phyloP scores from a whole-genome alignment of 2,888 invertebrate genomes.

The Galerucella pusilla region DNA sequence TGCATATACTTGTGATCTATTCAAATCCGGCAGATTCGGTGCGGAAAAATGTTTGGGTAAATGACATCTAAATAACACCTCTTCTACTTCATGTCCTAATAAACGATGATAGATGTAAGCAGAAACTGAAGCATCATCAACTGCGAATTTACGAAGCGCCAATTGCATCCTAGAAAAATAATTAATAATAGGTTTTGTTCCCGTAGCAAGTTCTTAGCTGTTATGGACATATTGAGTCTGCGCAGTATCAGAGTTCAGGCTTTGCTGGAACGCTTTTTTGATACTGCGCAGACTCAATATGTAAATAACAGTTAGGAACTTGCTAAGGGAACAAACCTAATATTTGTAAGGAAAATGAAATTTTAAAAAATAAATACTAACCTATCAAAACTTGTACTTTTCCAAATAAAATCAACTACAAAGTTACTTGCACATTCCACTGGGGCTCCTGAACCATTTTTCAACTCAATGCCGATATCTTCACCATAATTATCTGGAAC shows the following conservation, averaged over 20 bases:
- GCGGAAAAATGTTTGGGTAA: slow-evolving; percentile 97
- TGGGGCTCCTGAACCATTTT: slow-evolving; percentile 91
- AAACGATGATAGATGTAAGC: slow-evolving; percentile 98
- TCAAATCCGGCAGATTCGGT: slow-evolving; percentile 96
- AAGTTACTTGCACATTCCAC: slow-evolving; percentile 95
- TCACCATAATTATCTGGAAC: slow-evolving; percentile 97
- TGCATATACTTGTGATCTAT: slow-evolving; percentile 97
- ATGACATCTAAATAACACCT: slow-evolving; percentile 89
- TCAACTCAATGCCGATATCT: slow-evolving; percentile 97
- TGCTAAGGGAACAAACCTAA: too few relatives aligned
- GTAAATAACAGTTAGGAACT: too few relatives aligned
- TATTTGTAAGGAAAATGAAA: background rate
- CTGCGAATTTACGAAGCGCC: slow-evolving; percentile 93
- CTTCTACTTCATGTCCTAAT: slow-evolving; percentile 94
- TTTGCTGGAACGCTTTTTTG: too few relatives aligned
- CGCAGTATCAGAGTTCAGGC: too few relatives aligned
- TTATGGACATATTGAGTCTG: too few relatives aligned
- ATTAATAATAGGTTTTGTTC: background rate
- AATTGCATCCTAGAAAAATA: slow-evolving; percentile 83
- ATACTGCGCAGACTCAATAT: too few relatives aligned
- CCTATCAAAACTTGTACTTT: slow-evolving; percentile 97
- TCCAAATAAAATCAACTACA: slow-evolving; percentile 99
- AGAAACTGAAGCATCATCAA: slow-evolving; percentile 96
- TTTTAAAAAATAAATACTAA: slow-evolving; percentile 58
- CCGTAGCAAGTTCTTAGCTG: too few relatives aligned